Conservation (phyloP, 2,113 vertebrate species). For the Sebastes schlegelii region DNA sequence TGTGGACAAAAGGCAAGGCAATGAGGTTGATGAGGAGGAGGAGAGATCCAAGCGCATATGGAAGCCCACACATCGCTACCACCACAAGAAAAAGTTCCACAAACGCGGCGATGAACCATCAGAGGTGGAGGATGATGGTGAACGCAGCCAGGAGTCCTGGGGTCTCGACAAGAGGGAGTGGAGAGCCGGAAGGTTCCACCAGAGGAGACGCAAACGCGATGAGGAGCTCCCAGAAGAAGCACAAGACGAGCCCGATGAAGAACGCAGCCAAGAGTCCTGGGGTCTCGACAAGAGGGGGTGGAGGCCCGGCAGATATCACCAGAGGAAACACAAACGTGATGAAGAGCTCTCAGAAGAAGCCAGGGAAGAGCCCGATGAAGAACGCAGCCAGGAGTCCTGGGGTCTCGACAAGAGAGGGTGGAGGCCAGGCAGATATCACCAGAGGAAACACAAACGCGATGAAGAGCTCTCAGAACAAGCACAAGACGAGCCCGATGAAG, state of each 20-base stretch:
- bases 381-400: slow-evolving; percentile 69
- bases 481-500: slow-evolving; percentile 49
- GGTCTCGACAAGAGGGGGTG: slow-evolving; percentile 59
- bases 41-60: slow-evolving; percentile 64
- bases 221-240: slow-evolving; percentile 61
- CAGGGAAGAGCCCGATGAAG: slow-evolving; percentile 49
- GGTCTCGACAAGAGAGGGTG: slow-evolving; percentile 35
- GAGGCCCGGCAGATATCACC: slow-evolving; percentile 33
- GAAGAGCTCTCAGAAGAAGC: slow-evolving; percentile 45
- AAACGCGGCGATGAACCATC: slow-evolving; percentile 58
- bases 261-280: slow-evolving; percentile 74
- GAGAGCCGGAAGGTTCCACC: slow-evolving; percentile 53
- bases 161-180: slow-evolving; percentile 62
- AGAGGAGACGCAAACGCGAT: slow-evolving; percentile 54
- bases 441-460: slow-evolving; percentile 58
- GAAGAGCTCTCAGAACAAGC: slow-evolving; percentile 62
- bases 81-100: slow-evolving; percentile 67
- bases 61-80: slow-evolving; percentile 71
- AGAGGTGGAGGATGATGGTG: slow-evolving; percentile 35
- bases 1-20: slow-evolving; percentile 42
- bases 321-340: background rate
- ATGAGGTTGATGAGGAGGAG: slow-evolving; percentile 38
- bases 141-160: slow-evolving; percentile 65
- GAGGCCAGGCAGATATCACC: slow-evolving; percentile 49
- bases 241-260: slow-evolving; percentile 53